Evolutionary conservation across 1,140 invertebrate species (phyloP), one percentile per base, ranked within the genome.

Genomic region (Drosophila sp.): DNA sequence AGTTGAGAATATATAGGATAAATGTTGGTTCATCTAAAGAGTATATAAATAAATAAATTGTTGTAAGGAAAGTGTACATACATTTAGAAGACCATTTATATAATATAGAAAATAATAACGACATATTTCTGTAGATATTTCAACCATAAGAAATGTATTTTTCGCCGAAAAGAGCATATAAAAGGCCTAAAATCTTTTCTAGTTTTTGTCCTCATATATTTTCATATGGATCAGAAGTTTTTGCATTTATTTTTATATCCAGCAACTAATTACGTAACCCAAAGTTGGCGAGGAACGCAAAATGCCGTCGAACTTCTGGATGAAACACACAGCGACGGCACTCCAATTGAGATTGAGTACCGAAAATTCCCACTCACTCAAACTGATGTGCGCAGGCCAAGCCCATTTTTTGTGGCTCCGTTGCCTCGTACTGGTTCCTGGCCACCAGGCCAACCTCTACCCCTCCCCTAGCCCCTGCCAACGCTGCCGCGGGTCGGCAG

Each of bases 311-410:
- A 50, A 50, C 44, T 50, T 27, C 6, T 27, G 25, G 25, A 50
- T 50, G 8, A 50, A 50, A 25, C 25, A 50, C 7, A 50, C 23
- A 50, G 44, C 44, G 44, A 50, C 44, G 44, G 44, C 44, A 27
- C 44, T 50, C 23, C 23, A 27, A 27, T 27, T 27, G 23, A 32
- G n/a, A 70, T 62, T 32, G 70, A 79, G 82, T 60, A 55, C 61
- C 65, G 56, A 44, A 57, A 81, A 80, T 32, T 50, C 69, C n/a
- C 60, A 72, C 75, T 72, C 67, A 73, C 83, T 76, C 76, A 70
- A 82, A 76, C 56, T 38, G 32, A 58, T 38, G 56, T 76, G 71
- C 69, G 58, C 72, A 61, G 84, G 64, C 82, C 82, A 82, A 86
- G 75, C 82, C 82, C 82, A 86, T 87, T 87, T 85, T 17, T 72